Percentiles rank a stretch among this genome's conserved stretches.
phyloP scores from a whole-genome alignment of 2,888 invertebrate species.

The Stenotaenia linearis region DNA sequence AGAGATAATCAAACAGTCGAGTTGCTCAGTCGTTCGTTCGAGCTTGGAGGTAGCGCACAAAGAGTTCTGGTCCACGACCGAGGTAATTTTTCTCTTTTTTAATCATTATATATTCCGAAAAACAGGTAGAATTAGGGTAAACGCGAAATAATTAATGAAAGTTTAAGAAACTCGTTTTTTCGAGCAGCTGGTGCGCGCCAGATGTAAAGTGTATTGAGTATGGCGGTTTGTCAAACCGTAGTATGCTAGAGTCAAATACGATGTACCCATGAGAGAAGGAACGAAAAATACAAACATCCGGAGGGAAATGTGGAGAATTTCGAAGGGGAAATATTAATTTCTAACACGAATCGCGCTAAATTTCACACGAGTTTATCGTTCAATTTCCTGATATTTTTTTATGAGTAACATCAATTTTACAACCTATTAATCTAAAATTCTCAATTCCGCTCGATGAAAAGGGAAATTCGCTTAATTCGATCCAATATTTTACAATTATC shows the following conservation, averaged over 20 bases:
- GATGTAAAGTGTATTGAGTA: neutral
- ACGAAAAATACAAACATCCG: constrained; percentile 5
- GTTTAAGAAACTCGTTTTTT: neutral
- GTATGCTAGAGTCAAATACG: neutral
- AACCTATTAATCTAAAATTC: neutral
- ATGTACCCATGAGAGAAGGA: constrained; percentile 2
- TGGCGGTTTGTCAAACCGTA: neutral
- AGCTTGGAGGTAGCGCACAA: neutral
- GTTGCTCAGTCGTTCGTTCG: neutral
- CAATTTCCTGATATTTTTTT: neutral
- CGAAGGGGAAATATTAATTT: neutral
- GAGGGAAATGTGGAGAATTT: neutral
- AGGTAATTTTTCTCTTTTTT: neutral
- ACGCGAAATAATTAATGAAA: neutral
- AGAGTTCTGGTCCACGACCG: neutral
- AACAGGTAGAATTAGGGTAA: neutral
- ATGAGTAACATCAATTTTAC: neutral
- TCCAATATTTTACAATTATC: neutral
- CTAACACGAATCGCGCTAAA: neutral
- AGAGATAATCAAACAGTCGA: neutral
- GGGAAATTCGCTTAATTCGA: neutral
- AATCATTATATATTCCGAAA: neutral
- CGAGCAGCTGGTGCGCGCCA: neutral
- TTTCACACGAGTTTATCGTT: neutral
- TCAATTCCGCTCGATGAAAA: neutral